These are phyloP conservation scores for Drosophila pseudotakahashii DNA, from an alignment of 2,888 invertebrate species.

Conservation along the genomic window DNA sequence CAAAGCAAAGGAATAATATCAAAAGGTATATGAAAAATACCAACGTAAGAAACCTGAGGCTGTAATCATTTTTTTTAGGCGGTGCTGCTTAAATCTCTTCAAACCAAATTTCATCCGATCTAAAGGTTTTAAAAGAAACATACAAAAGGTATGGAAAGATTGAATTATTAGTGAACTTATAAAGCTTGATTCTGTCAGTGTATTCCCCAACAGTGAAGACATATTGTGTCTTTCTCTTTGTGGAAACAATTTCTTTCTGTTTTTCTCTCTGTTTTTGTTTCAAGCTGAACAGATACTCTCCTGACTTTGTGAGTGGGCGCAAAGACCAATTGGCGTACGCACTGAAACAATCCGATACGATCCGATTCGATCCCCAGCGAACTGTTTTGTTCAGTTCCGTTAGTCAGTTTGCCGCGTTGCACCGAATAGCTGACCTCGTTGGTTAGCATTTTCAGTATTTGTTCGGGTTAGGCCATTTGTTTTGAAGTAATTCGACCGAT, in stretches of 20 bases:
- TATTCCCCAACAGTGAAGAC: neutral
- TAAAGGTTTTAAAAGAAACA: too few relatives aligned
- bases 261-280: neutral
- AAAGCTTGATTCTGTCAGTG: neutral
- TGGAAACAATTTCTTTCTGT: conserved; percentile 7
- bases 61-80: too few relatives aligned
- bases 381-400: conserved; percentile 13
- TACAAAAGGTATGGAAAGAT: neutral
- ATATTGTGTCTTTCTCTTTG: conserved; percentile 10
- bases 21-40: too few relatives aligned
- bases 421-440: conserved; percentile 1
- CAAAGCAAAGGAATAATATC: too few relatives aligned
- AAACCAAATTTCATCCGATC: too few relatives aligned
- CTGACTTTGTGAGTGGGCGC: conserved; percentile 24
- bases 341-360: conserved; percentile 12
- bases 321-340: conserved; percentile 30
- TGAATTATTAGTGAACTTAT: neutral
- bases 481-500: neutral
- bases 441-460: neutral
- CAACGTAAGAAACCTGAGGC: too few relatives aligned
- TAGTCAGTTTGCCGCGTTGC: conserved; percentile 1
- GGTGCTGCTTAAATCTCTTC: too few relatives aligned
- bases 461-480: conserved; percentile 2
- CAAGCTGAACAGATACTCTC: conserved; percentile 4
- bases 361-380: conserved; percentile 17